A percentile compares a stretch with the other conserved stretches of the same genome.
phyloP scores from a whole-genome alignment of 2,888 invertebrate genomes.

The Dolichopus griseipennis region DNA sequence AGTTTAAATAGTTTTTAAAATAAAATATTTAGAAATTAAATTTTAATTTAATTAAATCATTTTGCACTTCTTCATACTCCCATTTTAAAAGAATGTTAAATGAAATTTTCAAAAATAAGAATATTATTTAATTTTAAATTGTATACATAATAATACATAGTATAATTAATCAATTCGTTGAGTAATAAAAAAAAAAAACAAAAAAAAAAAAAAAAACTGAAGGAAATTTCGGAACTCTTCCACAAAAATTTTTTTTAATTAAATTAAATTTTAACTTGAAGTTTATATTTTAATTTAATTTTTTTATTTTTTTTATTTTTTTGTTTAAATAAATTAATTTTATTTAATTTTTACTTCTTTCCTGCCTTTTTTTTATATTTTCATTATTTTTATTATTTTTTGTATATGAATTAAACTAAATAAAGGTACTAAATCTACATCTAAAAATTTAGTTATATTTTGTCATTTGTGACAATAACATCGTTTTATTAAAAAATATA shows the following conservation, averaged over 20 bases:
- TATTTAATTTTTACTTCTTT: background rate
- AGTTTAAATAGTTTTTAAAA: too few species aligned
- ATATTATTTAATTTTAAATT: background rate
- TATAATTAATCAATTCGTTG: background rate
- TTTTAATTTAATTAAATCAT: too few species aligned
- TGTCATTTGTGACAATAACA: background rate
- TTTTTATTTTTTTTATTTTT: too few species aligned
- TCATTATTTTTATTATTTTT: too few species aligned
- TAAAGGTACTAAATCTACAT: background rate
- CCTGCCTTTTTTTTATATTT: background rate
- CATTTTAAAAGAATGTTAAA: too few species aligned
- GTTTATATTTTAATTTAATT: too few species aligned
- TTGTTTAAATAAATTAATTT: background rate
- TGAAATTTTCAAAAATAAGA: background rate
- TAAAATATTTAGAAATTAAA: too few species aligned
- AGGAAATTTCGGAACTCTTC: constrained; percentile 4
- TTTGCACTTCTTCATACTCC: too few species aligned
- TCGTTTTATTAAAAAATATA: background rate
- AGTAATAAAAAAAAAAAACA: too few species aligned
- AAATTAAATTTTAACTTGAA: background rate
- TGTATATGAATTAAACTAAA: too few species aligned
- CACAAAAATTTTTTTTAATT: background rate
- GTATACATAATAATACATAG: background rate
- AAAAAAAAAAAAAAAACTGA: background rate
- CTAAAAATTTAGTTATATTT: background rate